Percentiles rank a stretch among this genome's conserved stretches.
Conservation (phyloP, 2,888 invertebrate genomes). For the Brenthis daphne region DNA sequence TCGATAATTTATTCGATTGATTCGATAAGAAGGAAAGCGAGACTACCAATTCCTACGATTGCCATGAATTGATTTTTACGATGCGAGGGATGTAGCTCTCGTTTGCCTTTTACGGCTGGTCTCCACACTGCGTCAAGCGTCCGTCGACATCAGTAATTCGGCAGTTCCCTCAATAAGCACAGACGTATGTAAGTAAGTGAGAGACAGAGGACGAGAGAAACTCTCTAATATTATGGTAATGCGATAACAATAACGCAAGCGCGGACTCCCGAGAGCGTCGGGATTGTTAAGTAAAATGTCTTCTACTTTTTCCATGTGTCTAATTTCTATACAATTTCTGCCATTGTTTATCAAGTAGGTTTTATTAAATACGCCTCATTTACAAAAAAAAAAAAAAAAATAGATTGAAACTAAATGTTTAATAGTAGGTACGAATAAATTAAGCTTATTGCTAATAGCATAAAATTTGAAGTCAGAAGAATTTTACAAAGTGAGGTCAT, state of each 20-base stretch:
- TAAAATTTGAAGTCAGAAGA: no score
- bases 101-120: neutral
- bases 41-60: neutral
- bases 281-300: neutral
- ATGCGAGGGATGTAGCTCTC: neutral
- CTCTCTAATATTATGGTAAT: slow-evolving; percentile 19
- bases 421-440: no score
- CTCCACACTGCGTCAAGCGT: no score
- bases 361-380: no score
- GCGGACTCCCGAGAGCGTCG: neutral
- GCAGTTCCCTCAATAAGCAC: neutral
- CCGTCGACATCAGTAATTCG: no score
- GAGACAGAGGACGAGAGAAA: slow-evolving; percentile 1
- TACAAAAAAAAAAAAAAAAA: no score
- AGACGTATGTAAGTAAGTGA: slow-evolving; percentile 4
- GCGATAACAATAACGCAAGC: slow-evolving; percentile 9
- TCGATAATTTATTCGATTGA: neutral
- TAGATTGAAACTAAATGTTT: no score
- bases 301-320: neutral
- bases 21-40: neutral
- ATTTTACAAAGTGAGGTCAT: no score
- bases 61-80: slow-evolving; percentile 6
- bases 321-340: no score
- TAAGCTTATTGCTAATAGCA: no score
- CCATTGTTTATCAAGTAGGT: no score